Conservation (phyloP, 1,140 invertebrate species). For the Cardiocondyla obscurior region DNA sequence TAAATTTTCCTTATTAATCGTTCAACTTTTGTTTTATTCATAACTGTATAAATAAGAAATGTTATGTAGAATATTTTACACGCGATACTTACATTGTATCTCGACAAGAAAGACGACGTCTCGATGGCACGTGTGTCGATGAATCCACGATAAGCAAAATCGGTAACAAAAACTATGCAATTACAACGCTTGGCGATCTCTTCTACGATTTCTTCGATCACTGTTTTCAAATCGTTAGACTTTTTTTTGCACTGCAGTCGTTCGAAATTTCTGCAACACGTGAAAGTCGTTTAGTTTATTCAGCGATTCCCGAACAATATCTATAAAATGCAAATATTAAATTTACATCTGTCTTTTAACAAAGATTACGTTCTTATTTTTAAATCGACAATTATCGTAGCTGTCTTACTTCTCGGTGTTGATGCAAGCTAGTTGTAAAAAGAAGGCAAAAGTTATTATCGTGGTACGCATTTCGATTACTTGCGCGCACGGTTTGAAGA, state of each 20-base stretch:
- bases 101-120: slow-evolving; percentile 49
- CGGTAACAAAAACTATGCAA: slow-evolving; percentile 78
- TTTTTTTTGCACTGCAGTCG: slow-evolving; percentile 71
- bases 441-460: neutral
- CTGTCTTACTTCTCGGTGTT: neutral
- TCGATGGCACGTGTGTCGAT: slow-evolving; percentile 56
- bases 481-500: neutral
- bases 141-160: slow-evolving; percentile 73
- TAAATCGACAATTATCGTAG: neutral
- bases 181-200: slow-evolving; percentile 71
- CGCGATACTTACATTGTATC: slow-evolving; percentile 71
- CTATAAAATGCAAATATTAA: too few relatives aligned
- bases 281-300: neutral
- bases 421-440: neutral
- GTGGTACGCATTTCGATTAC: neutral
- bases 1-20: neutral
- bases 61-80: neutral
- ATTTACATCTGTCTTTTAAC: too few relatives aligned
- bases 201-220: slow-evolving; percentile 69
- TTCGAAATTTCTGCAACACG: slow-evolving; percentile 7
- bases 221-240: slow-evolving; percentile 61
- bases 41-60: neutral
- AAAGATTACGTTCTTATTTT: neutral
- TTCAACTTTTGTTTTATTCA: neutral
- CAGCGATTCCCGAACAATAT: too few relatives aligned